These are phyloP conservation scores for Bombus sibiricus DNA, from an alignment of 1,140 invertebrate genomes.

Conservation along the genomic window DNA sequence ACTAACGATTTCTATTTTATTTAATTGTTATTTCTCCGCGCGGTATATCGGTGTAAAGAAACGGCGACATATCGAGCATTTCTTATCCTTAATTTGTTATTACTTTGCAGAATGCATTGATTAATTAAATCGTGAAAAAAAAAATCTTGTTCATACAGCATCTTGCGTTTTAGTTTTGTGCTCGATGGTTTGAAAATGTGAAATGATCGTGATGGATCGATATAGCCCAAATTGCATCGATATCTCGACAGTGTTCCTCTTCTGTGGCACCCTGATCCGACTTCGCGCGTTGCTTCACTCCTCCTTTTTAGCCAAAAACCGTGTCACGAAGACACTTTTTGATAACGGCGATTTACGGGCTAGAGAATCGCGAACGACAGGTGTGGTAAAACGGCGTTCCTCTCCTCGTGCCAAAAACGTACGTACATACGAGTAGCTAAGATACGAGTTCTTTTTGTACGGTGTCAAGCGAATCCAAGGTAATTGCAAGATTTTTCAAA, in stretches of 20 bases:
- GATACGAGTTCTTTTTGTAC: constrained; percentile 52
- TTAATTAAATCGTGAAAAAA: not conserved
- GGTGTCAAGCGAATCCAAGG: constrained; percentile 58
- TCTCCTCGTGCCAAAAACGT: constrained; percentile 68
- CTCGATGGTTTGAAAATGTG: not conserved
- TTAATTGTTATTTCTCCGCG: not conserved
- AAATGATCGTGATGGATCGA: not conserved
- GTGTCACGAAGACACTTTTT: constrained; percentile 43
- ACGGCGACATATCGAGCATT: not conserved
- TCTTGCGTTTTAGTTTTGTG: not conserved
- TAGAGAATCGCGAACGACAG: constrained; percentile 45
- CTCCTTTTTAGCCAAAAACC: constrained; percentile 44
- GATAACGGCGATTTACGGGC: constrained; percentile 41
- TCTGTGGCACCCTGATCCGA: not conserved
- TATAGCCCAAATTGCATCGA: not conserved
- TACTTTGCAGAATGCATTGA: too few relatives aligned
- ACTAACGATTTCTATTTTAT: not conserved
- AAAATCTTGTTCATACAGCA: not conserved
- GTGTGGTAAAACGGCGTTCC: constrained; percentile 64
- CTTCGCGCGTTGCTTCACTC: constrained; percentile 35
- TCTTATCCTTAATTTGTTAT: too few relatives aligned
- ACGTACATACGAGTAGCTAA: constrained; percentile 56
- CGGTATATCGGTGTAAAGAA: not conserved
- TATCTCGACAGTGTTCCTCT: not conserved
- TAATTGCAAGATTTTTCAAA: not conserved